Base-by-base conservation (phyloP, 2,797 vertebrate genomes). In the Coranthus polyacanthus region DNA sequence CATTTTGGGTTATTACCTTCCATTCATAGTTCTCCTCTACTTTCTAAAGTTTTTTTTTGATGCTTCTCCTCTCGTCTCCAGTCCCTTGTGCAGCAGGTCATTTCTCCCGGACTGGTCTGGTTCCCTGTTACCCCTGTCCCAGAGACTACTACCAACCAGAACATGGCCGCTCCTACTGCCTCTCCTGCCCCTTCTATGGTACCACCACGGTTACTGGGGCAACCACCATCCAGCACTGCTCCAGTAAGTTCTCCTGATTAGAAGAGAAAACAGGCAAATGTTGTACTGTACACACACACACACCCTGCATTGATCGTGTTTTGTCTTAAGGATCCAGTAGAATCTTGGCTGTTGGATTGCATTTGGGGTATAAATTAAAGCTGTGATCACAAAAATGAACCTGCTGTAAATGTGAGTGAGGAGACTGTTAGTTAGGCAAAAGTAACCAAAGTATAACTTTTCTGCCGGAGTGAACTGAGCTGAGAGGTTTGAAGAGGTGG, bases 141-240 rank as follows among this genome's bases (percentile, higher is more conserved):
- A 94, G 93, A 71, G 98, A 99, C 85, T 99, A 99, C 88, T 99
- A 99, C 87, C 98, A 99, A 1, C 98, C 98, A 2, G 93, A 96
- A 2, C 88, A 93, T 0, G 98, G 97, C 2, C 97, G 96, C 76
- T 98, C 98, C 32, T 99, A 96, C 90, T 99, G 98, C 85, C 92
- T 99, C 16, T 95, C 97, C 58, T 99, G 98, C 56, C 98, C 97
- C 4, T 98, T 99, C 86, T 98, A 99, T 29, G 98, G 97, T 62
- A 99, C 97, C 68, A 99, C 98, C 43, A 96, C 95, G 0, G 50
- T 95, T 22, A 93, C 75, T 0, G 98, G 97, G 39, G 95, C 97
- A 12, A 96, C 92, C 55, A 97, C 95, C 74, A 98, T 98, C 69
- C 94, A 96, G 50, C 95, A 97, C 78, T 99, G 98, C 89, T 99